Evolutionary conservation across 1,140 invertebrate genomes (phyloP).

Genomic region (Schlechtendalia chinensis): DNA sequence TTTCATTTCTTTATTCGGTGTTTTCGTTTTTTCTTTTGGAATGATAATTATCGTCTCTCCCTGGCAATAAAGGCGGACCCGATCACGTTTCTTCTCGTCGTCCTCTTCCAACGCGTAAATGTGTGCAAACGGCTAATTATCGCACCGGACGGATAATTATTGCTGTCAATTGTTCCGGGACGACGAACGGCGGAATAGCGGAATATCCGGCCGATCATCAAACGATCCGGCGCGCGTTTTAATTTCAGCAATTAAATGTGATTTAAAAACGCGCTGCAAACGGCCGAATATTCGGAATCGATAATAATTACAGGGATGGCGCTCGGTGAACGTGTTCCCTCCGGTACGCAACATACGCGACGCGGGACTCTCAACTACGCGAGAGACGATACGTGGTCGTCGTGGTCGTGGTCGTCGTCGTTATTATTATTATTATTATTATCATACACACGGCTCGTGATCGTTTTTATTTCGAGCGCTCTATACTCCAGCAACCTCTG

Average conservation of each 20-base stretch:
- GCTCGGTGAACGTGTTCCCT: constrained; percentile 39
- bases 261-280: constrained; percentile 39
- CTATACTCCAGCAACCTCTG: no score
- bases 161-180: constrained; percentile 43
- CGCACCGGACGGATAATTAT: constrained; percentile 47
- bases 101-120: not conserved
- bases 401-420: no score
- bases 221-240: constrained; percentile 27
- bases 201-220: constrained; percentile 42
- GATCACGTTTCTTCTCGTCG: constrained; percentile 15
- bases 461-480: not conserved
- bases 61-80: constrained; percentile 38
- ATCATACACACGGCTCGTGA: not conserved
- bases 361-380: not conserved
- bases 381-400: no score
- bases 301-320: constrained; percentile 48
- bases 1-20: not conserved
- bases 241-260: constrained; percentile 50
- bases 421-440: not conserved
- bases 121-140: constrained; percentile 48
- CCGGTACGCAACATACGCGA: not conserved
- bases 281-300: constrained; percentile 42
- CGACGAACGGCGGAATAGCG: constrained; percentile 21
- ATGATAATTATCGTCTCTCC: constrained; percentile 38
- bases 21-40: constrained; percentile 26